Conservation (phyloP, 2,888 invertebrate species). For the Limnephilus marmoratus region DNA sequence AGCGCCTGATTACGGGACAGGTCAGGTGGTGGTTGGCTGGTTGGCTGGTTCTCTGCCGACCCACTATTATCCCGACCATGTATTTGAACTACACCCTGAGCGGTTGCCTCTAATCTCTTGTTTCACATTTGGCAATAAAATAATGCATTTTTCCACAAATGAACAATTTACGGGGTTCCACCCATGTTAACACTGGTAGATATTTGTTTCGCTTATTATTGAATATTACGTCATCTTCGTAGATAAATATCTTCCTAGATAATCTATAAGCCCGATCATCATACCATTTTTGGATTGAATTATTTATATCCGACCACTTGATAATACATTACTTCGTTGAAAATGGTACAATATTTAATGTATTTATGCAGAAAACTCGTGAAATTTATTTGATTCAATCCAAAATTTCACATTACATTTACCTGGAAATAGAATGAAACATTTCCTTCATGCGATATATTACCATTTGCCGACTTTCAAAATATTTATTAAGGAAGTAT, state of each 20-base stretch:
- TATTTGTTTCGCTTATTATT: background rate
- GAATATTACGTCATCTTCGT: background rate
- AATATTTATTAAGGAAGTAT: background rate
- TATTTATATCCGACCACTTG: background rate
- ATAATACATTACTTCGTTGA: background rate
- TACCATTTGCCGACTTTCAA: background rate
- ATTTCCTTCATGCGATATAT: background rate
- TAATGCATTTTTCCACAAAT: background rate
- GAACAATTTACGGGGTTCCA: background rate
- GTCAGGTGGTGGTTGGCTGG: background rate
- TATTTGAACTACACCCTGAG: background rate
- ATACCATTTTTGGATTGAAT: background rate
- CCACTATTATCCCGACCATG: background rate
- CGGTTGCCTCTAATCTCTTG: background rate
- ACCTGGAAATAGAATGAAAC: background rate
- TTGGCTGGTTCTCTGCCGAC: background rate
- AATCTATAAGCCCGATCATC: too few relatives aligned
- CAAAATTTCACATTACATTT: background rate
- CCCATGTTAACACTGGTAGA: background rate
- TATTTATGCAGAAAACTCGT: background rate
- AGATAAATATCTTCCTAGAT: background rate
- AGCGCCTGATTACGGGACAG: slow-evolving; percentile 27
- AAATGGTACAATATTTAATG: background rate
- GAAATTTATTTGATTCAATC: background rate
- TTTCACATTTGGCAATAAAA: background rate